Percentiles rank a stretch among this genome's conserved stretches.
Conservation (phyloP, 2,888 invertebrate genomes). For the Himalopsyche kuldschensis region DNA sequence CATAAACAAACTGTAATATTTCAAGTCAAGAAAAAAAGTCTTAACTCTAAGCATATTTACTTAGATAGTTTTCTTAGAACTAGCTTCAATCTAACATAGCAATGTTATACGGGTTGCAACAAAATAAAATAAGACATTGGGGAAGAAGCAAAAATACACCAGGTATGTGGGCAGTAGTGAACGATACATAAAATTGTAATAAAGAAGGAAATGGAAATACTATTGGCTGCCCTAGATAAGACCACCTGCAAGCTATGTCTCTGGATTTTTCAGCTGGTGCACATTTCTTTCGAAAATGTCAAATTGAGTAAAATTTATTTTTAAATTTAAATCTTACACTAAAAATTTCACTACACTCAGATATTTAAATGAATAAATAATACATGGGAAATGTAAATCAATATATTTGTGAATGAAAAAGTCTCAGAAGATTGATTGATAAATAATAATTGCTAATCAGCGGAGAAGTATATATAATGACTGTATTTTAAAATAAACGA, state of each 20-base stretch:
- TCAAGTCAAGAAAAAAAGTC: neutral
- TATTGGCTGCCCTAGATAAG: conserved; percentile 11
- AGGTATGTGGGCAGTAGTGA: neutral
- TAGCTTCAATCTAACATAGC: neutral
- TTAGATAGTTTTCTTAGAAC: neutral
- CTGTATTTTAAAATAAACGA: too few relatives aligned
- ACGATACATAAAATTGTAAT: neutral
- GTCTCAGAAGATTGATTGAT: too few relatives aligned
- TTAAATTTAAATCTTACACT: too few relatives aligned
- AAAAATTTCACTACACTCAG: too few relatives aligned
- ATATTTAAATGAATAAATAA: too few relatives aligned
- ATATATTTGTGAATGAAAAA: too few relatives aligned
- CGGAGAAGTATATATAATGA: too few relatives aligned
- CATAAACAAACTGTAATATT: too few relatives aligned
- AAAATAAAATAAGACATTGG: neutral
- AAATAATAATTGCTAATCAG: too few relatives aligned
- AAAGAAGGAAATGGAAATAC: conserved; percentile 9
- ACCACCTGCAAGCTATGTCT: neutral
- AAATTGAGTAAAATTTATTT: too few relatives aligned
- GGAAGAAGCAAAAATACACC: neutral
- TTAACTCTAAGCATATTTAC: neutral
- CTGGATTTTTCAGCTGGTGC: neutral
- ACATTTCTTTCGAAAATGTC: neutral
- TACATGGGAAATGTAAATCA: too few relatives aligned
- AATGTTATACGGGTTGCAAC: neutral